Evolutionary conservation across 2,113 vertebrate genomes (phyloP).

Genomic region (Lophura nycthemera): DNA sequence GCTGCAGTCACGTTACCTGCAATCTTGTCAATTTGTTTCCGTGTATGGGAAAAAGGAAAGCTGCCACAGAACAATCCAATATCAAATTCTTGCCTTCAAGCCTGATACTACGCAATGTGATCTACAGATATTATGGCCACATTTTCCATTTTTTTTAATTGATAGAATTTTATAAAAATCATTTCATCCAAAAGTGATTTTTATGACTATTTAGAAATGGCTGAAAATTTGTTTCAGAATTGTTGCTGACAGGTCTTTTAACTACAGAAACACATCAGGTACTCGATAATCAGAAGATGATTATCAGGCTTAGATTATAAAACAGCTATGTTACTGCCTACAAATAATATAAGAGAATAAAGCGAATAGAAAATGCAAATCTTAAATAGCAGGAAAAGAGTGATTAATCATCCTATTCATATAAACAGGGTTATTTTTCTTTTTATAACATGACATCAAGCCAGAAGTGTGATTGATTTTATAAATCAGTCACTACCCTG

Average conservation of each 20-base stretch:
- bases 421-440: conserved; percentile 69
- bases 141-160: background rate
- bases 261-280: background rate
- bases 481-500: conserved; percentile 49
- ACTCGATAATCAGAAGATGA: background rate
- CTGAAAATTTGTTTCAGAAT: conserved; percentile 43
- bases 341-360: background rate
- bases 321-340: background rate
- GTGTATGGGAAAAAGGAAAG: background rate
- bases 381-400: conserved; percentile 32
- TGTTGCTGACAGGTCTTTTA: conserved; percentile 19
- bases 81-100: background rate
- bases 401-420: conserved; percentile 67
- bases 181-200: background rate
- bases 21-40: background rate
- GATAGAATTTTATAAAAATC: background rate
- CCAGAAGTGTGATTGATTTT: conserved; percentile 64
- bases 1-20: background rate
- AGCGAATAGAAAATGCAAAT: background rate
- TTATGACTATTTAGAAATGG: conserved; percentile 23
- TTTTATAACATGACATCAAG: conserved; percentile 55
- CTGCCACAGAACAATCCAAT: background rate
- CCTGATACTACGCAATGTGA: background rate
- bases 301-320: conserved; percentile 12
- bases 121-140: background rate